Conservation (phyloP, 2,797 vertebrate species). For the Nyctibius grandis region DNA sequence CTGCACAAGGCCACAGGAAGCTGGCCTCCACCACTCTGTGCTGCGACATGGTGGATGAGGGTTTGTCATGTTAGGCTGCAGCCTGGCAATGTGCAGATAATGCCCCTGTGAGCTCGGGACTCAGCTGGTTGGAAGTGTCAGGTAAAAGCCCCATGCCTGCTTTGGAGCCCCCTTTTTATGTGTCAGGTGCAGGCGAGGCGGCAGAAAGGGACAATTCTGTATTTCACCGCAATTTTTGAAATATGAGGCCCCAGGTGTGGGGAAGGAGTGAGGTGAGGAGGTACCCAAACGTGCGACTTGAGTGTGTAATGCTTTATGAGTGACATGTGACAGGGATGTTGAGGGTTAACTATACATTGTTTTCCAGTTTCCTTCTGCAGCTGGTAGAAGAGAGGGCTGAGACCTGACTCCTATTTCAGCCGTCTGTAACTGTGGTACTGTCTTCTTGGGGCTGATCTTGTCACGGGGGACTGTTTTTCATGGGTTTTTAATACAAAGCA, state of each 20-base stretch:
- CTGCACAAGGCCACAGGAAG: accelerated
- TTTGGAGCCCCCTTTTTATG: background rate
- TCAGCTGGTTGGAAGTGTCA: background rate
- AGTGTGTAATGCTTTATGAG: accelerated
- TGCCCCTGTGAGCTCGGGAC: background rate
- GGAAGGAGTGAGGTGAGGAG: background rate
- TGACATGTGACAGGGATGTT: background rate
- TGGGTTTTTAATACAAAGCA: background rate
- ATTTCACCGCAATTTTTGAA: background rate
- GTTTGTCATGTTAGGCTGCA: background rate
- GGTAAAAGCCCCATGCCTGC: background rate
- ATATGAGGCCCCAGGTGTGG: background rate
- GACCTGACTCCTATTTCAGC: background rate
- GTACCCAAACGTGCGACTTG: background rate
- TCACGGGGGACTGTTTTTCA: background rate
- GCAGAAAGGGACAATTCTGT: background rate
- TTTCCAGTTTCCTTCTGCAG: background rate
- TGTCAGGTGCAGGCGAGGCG: background rate
- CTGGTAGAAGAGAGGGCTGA: background rate
- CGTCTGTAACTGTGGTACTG: background rate
- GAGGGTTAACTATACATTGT: background rate
- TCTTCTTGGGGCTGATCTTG: background rate
- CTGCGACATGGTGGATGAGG: background rate
- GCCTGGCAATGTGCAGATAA: background rate
- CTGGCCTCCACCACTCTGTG: background rate